A percentile compares a stretch with the other conserved stretches of the same genome.
phyloP scores from a whole-genome alignment of 2,888 invertebrate species.

The Siphlonurus alternatus region DNA sequence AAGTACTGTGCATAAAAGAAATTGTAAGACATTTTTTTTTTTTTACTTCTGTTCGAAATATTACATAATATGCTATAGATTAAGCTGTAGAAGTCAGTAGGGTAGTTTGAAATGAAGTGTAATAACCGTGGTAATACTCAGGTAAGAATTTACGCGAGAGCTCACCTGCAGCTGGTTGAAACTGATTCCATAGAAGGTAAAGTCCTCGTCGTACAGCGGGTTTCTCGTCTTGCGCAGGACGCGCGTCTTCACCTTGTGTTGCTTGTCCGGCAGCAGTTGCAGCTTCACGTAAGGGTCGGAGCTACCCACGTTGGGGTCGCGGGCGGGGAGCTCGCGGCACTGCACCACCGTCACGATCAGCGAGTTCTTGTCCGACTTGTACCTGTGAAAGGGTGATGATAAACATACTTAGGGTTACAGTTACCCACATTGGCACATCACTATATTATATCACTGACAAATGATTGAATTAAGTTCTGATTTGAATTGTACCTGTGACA shows the following conservation, averaged over 20 bases:
- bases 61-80: too few species aligned
- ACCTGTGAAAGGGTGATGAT: constrained; percentile 34
- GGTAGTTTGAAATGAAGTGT: too few species aligned
- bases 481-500: too few species aligned
- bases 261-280: constrained; percentile 91
- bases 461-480: not conserved
- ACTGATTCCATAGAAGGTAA: constrained; percentile 91
- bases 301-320: constrained; percentile 61
- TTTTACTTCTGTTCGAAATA: too few species aligned
- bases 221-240: constrained; percentile 90
- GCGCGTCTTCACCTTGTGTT: constrained; percentile 92
- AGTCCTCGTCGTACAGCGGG: constrained; percentile 97
- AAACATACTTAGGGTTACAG: not conserved
- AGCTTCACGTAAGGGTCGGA: constrained; percentile 97
- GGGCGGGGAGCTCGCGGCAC: constrained; percentile 73
- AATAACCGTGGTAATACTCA: too few species aligned
- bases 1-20: too few species aligned
- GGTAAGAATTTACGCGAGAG: too few species aligned
- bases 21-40: too few species aligned
- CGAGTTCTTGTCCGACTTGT: constrained; percentile 77
- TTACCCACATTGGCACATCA: not conserved
- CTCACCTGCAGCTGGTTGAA: constrained; percentile 57
- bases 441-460: not conserved
- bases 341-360: constrained; percentile 83
- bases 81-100: too few species aligned